Evolutionary conservation across 2,797 vertebrate species (phyloP).

Genomic region (Thaleichthys pacificus): DNA sequence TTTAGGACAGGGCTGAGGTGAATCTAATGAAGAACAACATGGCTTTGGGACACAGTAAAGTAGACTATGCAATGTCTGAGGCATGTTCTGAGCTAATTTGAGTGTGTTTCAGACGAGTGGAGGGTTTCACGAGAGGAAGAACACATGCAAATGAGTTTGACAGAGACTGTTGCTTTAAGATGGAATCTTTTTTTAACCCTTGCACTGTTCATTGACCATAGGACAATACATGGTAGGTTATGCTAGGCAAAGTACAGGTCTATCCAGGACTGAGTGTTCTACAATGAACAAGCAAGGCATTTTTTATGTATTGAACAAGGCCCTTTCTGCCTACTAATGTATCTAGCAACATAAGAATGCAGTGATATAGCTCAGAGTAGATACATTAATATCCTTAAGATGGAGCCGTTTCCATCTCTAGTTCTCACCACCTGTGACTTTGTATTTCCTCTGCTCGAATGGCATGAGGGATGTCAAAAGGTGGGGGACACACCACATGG

Average conservation of each 20-base stretch:
- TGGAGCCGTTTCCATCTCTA: constrained; percentile 29
- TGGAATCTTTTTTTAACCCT: not conserved
- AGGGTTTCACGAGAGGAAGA: not conserved
- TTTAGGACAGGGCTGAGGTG: constrained; percentile 2
- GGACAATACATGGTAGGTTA: no score
- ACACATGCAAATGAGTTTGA: not conserved
- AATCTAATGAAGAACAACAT: constrained; percentile 21
- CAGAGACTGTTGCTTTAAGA: not conserved
- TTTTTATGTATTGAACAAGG: not conserved
- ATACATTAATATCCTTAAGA: constrained; percentile 1
- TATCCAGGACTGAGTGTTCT: not conserved
- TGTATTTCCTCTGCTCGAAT: not conserved
- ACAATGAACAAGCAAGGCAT: not conserved
- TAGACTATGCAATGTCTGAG: constrained; percentile 17
- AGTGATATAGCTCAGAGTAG: constrained; percentile 40
- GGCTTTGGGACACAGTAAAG: constrained; percentile 25
- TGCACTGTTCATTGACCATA: no score
- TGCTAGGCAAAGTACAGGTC: no score
- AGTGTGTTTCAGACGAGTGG: not conserved
- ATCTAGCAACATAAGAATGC: constrained; percentile 44
- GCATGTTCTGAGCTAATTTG: constrained; percentile 8
- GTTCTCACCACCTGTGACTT: not conserved
- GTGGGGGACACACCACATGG: not conserved
- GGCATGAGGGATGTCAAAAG: not conserved
- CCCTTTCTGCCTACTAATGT: constrained; percentile 12